Percentiles rank a stretch among this genome's conserved stretches.
Conservation (phyloP, 2,797 vertebrate species). For the Channa striata region DNA sequence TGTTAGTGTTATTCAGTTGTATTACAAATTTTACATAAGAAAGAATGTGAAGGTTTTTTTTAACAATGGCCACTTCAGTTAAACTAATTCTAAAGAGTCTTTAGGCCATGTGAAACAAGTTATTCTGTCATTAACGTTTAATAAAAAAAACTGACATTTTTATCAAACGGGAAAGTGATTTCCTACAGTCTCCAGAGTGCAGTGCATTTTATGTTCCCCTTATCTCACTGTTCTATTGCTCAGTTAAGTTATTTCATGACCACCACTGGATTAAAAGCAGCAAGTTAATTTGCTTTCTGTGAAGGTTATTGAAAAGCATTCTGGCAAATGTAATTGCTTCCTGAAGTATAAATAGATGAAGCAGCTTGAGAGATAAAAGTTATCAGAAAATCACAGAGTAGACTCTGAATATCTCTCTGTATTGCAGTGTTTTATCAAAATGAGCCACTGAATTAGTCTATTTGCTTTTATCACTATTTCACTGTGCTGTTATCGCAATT, state of each 20-base stretch:
- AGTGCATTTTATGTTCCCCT: conserved; percentile 19
- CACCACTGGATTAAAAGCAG: conserved; percentile 56
- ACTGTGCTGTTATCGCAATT: not conserved
- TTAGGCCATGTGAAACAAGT: not conserved
- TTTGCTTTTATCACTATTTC: conserved; percentile 25
- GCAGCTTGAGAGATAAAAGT: conserved; percentile 3
- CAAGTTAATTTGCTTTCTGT: conserved; percentile 40
- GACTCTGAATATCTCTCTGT: conserved; percentile 4
- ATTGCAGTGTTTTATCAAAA: conserved; percentile 39
- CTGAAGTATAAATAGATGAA: conserved; percentile 39
- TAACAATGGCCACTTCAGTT: too few relatives aligned
- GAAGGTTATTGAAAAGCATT: conserved; percentile 33
- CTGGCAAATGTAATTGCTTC: conserved; percentile 27
- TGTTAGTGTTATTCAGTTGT: not conserved
- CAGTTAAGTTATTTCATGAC: conserved; percentile 41
- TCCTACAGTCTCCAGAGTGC: conserved; percentile 6
- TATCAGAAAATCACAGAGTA: conserved; percentile 9
- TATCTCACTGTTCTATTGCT: conserved; percentile 14
- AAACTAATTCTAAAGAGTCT: too few relatives aligned
- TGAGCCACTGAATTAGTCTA: not conserved
- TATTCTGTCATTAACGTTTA: conserved; percentile 2
- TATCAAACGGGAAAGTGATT: not conserved
- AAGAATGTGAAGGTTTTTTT: too few relatives aligned
- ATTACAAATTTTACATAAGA: not conserved
- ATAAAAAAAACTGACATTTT: not conserved